These are phyloP conservation scores for Drosophila funebris DNA, from an alignment of 1,140 invertebrate species.

Conservation along the genomic window DNA sequence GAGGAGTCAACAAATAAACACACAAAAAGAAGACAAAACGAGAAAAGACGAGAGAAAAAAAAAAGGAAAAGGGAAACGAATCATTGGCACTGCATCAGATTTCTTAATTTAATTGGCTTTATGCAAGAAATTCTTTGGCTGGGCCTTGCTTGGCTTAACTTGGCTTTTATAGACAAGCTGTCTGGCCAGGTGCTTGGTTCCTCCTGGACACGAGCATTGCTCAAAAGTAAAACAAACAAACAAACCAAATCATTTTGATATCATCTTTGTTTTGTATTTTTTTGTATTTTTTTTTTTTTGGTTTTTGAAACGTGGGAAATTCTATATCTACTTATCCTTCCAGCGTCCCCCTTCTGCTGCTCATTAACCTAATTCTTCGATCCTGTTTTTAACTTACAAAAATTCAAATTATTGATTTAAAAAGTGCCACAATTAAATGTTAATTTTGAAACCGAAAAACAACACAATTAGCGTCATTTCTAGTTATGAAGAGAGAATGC, in stretches of 20 bases:
- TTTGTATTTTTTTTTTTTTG: too few relatives aligned
- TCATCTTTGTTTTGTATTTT: conserved; percentile 21
- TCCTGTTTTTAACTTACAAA: background rate
- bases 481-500: conserved; percentile 29
- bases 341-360: background rate
- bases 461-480: conserved; percentile 39
- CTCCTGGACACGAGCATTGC: background rate
- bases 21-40: background rate
- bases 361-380: conserved; percentile 53
- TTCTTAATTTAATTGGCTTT: conserved; percentile 82
- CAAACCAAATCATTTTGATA: conserved; percentile 26
- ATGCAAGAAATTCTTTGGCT: conserved; percentile 69
- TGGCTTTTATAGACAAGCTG: conserved; percentile 74
- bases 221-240: conserved; percentile 53
- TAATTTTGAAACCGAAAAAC: conserved; percentile 26
- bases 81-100: conserved; percentile 71
- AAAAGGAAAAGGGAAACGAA: conserved; percentile 14
- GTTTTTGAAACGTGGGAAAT: conserved; percentile 42
- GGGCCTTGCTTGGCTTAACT: conserved; percentile 16
- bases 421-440: conserved; percentile 34
- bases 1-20: background rate
- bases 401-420: conserved; percentile 41
- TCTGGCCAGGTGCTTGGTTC: conserved; percentile 54
- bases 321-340: background rate
- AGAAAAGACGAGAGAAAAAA: background rate